Percentiles rank a stretch among this genome's conserved stretches.
phyloP scores from a whole-genome alignment of 2,888 invertebrate species.

The Orchesellides sinensis region DNA sequence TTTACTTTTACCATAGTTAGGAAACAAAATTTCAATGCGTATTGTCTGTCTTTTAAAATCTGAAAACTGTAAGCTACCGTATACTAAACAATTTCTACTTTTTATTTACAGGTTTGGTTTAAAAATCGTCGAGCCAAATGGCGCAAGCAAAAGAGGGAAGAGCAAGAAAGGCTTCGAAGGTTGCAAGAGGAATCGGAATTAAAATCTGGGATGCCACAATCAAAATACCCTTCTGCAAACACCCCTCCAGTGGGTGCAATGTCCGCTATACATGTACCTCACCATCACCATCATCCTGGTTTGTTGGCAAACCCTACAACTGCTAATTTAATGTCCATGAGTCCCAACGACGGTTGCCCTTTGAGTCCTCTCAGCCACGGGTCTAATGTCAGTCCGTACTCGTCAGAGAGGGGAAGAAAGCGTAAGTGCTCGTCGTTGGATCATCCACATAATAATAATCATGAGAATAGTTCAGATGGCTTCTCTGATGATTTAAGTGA shows the following conservation, averaged over 20 bases:
- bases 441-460: conserved; percentile 40
- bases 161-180: conserved; percentile 84
- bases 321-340: conserved; percentile 45
- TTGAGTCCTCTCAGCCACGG: conserved; percentile 57
- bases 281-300: conserved; percentile 56
- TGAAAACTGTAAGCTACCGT: no score
- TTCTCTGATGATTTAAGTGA: conserved; percentile 73
- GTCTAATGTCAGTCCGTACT: conserved; percentile 45
- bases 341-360: conserved; percentile 40
- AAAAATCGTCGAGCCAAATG: conserved; percentile 97
- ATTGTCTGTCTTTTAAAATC: no score
- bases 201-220: conserved; percentile 40
- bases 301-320: conserved; percentile 35
- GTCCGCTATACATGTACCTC: conserved; percentile 50
- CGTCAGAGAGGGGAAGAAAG: conserved; percentile 31
- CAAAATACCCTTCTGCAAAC: conserved; percentile 54
- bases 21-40: no score
- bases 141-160: conserved; percentile 94
- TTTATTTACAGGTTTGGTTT: conserved; percentile 91
- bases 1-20: no score
- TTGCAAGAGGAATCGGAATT: conserved; percentile 84
- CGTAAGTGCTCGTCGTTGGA: conserved; percentile 43
- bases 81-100: conserved; percentile 68
- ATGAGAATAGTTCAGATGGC: conserved; percentile 68
- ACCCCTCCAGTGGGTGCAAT: conserved; percentile 50